Evolutionary conservation across 2,888 invertebrate genomes (phyloP), one percentile per base, ranked within the genome.

Genomic region (Melanophora roralis): DNA sequence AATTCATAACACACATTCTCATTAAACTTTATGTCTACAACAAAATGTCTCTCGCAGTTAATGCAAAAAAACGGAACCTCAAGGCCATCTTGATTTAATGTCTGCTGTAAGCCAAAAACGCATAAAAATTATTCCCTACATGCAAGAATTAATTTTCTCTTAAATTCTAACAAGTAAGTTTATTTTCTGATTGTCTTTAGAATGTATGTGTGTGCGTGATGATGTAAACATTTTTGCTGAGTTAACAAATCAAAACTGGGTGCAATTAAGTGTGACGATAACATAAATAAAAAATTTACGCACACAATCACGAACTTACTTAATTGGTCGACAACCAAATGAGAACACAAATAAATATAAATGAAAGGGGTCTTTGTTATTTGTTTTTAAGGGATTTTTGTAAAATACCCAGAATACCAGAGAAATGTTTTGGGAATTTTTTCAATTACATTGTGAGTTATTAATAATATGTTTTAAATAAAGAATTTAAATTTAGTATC

Each of bases 41-140:
- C 12, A 21, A 27, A n/a, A 43, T n/a, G 23, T 53, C 16, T 64
- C 27, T 38, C 21, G 23, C 36, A n/a, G 9, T 40, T 40, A n/a
- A 36, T n/a, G n/a, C n/a, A 12, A n/a, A 55, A 38, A 32, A 23
- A 19, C 40, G 16, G 32, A 64, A 40, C 40, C 4, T 40, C 34
- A 57, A 73, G 55, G 57, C 19, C 59, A 51, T 60, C 59, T 40
- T 27, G 21, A 21, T 34, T 45, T 21, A 53, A 47, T 57, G 57
- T 49, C 55, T 73, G 38, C 21, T 16, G 36, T 55, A 55, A 72
- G 53, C 19, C 16, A 11, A 36, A 53, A 45, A 14, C 6, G 27
- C 27, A 5, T 27, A 49, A n/a, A 23, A 55, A 9, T n/a, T 19
- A 2, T 59, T 59, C 32, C 32, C 7, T 43, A 51, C 14, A 43